Base-by-base conservation (phyloP, 2,797 vertebrate species). In the Decapterus maruadsi region DNA sequence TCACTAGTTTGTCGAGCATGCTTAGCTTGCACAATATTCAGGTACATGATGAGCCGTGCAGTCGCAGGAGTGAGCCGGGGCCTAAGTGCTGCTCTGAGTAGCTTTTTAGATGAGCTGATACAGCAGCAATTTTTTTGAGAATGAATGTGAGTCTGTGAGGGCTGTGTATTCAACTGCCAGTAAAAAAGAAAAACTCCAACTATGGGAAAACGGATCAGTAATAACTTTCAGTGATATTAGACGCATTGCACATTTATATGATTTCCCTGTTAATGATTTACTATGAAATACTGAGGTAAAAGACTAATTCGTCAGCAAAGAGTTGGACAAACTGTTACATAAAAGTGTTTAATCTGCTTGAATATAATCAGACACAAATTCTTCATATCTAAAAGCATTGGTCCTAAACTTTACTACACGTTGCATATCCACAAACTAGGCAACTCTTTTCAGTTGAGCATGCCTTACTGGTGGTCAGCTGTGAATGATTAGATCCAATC, bases 41-140 rank as follows among this genome's bases (percentile, higher is more conserved):
- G 71, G 82, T 74, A 73, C 64, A 72, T 75, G 66, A 72, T 63
- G 65, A 79, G 76, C 54, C 29, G 7, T 65, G 77, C 64, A 87
- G 80, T 71, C 77, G 78, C 58, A 58, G 68, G 69, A 83, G 75
- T 76, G 77, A 87, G 74, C 82, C 76, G 58, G 66, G 75, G 78
- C 73, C 58, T 59, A 82, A 70, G 72, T 76, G 42, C 42, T 43
- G 42, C 13, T 14, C 14, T 43, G 77, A 82, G n/a, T 75, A 64
- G 81, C 54, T 78, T 88, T 89, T 70, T 59, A 53, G 61, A 90
- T 80, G 81, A 87, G 88, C 88, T 92, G 88, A 92, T 72, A 54
- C 70, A 68, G 86, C 89, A 78, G 67, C 75, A 85, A 66, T 26
- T 78, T 51, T 51, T 79, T 82, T 78, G 31, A n/a, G 57, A 83